A percentile compares a stretch with the other conserved stretches of the same genome.
Conservation (phyloP, 2,113 vertebrate genomes). For the Esox niger region DNA sequence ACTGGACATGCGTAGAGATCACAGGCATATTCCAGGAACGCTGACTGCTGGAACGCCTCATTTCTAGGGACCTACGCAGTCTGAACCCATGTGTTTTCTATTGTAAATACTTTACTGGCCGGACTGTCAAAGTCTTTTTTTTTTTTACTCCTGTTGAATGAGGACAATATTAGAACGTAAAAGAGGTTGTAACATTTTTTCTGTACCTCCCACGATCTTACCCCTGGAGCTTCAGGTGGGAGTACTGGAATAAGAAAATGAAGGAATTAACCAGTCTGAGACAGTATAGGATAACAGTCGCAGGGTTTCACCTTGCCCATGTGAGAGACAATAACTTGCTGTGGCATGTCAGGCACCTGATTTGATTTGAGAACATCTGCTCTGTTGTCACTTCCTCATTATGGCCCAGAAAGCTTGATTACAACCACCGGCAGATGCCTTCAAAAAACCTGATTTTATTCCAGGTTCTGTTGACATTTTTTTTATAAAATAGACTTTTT, state of each 20-base stretch:
- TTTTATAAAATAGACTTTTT: conserved; percentile 52
- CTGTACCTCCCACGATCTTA: neutral
- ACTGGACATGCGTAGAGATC: neutral
- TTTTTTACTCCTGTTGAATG: neutral
- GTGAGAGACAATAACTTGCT: conserved; percentile 25
- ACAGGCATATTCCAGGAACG: conserved; percentile 13
- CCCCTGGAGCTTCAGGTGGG: conserved; percentile 5
- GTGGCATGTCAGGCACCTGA: conserved; percentile 48
- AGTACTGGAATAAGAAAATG: conserved; percentile 5
- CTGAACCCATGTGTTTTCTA: conserved; percentile 33
- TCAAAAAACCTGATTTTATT: conserved; percentile 47
- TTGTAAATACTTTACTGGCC: conserved; percentile 52
- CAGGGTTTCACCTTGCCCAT: conserved; percentile 40
- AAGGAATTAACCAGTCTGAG: conserved; percentile 3
- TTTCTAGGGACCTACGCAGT: conserved; percentile 19
- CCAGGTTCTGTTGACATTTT: conserved; percentile 52
- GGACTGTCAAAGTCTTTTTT: neutral
- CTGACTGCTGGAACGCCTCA: conserved; percentile 19
- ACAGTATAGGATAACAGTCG: conserved; percentile 19
- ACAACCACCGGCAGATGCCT: conserved; percentile 65
- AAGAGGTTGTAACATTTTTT: neutral
- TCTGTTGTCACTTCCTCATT: conserved; percentile 44
- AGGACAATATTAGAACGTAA: neutral
- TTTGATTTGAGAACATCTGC: conserved; percentile 50
- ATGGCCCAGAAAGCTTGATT: conserved; percentile 59